phyloP scores from a whole-genome alignment of 2,888 invertebrate species.

The Hetaerina titia region DNA sequence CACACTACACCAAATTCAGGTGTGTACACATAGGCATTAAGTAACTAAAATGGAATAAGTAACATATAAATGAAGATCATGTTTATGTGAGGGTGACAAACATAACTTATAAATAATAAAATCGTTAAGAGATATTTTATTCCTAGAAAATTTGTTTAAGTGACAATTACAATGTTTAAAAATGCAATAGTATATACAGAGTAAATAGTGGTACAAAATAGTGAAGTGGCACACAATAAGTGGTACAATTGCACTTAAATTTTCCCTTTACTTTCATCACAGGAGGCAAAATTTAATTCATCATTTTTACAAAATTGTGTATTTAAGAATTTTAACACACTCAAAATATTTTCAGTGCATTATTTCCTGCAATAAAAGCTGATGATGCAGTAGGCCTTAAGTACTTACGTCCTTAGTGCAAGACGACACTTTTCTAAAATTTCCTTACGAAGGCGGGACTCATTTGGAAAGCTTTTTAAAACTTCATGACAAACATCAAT shows the following conservation, averaged over 20 bases:
- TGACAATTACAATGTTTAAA: background rate
- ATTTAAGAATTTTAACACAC: background rate
- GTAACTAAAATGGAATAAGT: no score
- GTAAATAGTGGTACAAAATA: background rate
- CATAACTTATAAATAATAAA: no score
- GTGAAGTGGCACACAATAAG: background rate
- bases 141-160: background rate
- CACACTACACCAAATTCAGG: no score
- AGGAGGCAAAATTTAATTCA: background rate
- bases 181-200: background rate
- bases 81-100: no score
- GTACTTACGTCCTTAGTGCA: conserved; percentile 83
- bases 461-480: conserved; percentile 89
- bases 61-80: no score
- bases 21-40: no score
- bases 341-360: background rate
- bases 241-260: no score
- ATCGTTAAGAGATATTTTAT: background rate
- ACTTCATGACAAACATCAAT: conserved; percentile 94
- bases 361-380: background rate
- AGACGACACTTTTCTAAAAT: conserved; percentile 93
- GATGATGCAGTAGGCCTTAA: background rate
- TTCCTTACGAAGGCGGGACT: conserved; percentile 94
- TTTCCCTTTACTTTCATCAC: background rate
- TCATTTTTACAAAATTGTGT: background rate